Percentiles rank a stretch among this genome's conserved stretches.
These are phyloP conservation scores for Dipodomys merriami DNA, from an alignment of 2,113 vertebrate genomes.

Conservation along the genomic window DNA sequence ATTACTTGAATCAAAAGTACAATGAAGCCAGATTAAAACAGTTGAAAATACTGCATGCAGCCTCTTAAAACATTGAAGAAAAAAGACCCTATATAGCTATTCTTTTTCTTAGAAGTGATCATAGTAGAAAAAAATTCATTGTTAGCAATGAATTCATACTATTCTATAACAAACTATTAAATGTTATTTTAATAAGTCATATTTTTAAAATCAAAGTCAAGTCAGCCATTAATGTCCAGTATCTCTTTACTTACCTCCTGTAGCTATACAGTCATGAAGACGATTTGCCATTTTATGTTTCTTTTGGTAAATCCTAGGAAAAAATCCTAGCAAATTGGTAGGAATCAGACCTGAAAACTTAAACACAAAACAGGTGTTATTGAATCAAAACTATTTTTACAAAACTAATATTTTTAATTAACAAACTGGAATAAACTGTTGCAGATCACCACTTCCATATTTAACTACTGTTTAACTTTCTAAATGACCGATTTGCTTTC, in stretches of 20 bases:
- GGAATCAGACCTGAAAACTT: conserved; percentile 62
- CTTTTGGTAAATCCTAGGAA: conserved; percentile 67
- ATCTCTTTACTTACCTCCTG: conserved; percentile 47
- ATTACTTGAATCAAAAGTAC: conserved; percentile 71
- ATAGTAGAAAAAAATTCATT: conserved; percentile 56
- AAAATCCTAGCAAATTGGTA: conserved; percentile 75
- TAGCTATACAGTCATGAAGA: conserved; percentile 51
- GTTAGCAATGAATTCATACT: conserved; percentile 56
- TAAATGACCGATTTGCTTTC: conserved; percentile 47
- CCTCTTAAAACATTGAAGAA: conserved; percentile 74
- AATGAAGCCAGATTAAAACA: conserved; percentile 73
- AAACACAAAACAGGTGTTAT: conserved; percentile 68
- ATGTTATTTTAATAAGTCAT: conserved; percentile 57
- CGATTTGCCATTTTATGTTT: conserved; percentile 65
- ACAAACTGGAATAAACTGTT: conserved; percentile 62
- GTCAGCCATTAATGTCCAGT: conserved; percentile 8
- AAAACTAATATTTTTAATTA: conserved; percentile 65
- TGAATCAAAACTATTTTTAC: conserved; percentile 52
- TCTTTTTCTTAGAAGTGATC: conserved; percentile 76
- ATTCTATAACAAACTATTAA: conserved; percentile 63
- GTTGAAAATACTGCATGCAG: conserved; percentile 59
- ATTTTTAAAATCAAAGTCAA: conserved; percentile 63
- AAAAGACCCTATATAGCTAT: conserved; percentile 80
- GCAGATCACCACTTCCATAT: conserved; percentile 62
- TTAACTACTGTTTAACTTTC: conserved; percentile 76